phyloP scores from a whole-genome alignment of 2,888 invertebrate species.

The Rhorus exstirpatorius region DNA sequence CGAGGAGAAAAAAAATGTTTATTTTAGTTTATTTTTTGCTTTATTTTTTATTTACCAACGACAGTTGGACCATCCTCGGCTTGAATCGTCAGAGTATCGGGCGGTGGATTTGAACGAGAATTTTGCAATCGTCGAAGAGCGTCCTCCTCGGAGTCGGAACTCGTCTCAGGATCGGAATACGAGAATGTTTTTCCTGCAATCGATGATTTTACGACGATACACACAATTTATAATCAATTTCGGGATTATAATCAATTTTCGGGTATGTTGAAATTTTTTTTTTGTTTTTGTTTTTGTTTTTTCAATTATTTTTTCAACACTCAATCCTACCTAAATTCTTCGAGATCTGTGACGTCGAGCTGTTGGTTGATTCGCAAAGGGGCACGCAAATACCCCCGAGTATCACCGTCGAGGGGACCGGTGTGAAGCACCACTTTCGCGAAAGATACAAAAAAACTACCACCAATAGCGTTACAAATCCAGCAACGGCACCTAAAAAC shows the following conservation, averaged over 20 bases:
- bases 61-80: conserved; percentile 86
- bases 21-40: not conserved
- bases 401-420: conserved; percentile 85
- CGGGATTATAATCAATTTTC: too few relatives aligned
- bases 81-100: conserved; percentile 84
- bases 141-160: conserved; percentile 92
- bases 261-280: not conserved
- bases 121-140: conserved; percentile 88
- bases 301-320: conserved; percentile 8
- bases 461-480: conserved; percentile 93
- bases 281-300: conserved; percentile 2
- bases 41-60: conserved; percentile 75
- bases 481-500: conserved; percentile 95
- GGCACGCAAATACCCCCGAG: conserved; percentile 86
- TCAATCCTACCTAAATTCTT: conserved; percentile 82
- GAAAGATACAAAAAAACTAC: conserved; percentile 95
- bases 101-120: conserved; percentile 80
- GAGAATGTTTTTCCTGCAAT: conserved; percentile 88
- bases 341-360: conserved; percentile 80
- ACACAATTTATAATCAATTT: not conserved
- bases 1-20: not conserved
- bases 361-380: conserved; percentile 83
- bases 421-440: conserved; percentile 91
- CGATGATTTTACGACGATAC: not conserved
- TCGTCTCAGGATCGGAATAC: conserved; percentile 89